A percentile compares a stretch with the other conserved stretches of the same genome.
phyloP scores from a whole-genome alignment of 1,140 invertebrate species.

The Phthorimaea operculella region DNA sequence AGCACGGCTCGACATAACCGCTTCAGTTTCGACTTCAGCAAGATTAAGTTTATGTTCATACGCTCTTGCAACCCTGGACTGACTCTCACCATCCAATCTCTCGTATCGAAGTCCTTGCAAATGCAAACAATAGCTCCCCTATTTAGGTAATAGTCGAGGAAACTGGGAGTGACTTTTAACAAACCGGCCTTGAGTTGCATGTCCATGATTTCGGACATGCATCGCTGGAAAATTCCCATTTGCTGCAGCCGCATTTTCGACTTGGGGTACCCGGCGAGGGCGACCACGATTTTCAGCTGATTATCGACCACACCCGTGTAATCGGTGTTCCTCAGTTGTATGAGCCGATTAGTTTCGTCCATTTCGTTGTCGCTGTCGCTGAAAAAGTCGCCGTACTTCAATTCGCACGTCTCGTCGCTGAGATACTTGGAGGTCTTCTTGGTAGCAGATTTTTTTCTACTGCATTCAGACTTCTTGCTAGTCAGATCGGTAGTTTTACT shows the following conservation, averaged over 20 bases:
- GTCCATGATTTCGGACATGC: slow-evolving; percentile 40
- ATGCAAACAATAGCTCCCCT: slow-evolving; percentile 53
- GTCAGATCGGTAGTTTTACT: slow-evolving; percentile 22
- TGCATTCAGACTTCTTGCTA: slow-evolving; percentile 31
- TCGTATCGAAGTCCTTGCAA: slow-evolving; percentile 45
- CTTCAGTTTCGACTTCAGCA: slow-evolving; percentile 44
- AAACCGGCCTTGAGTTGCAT: slow-evolving; percentile 54
- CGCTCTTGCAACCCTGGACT: slow-evolving; percentile 49
- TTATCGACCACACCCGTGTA: slow-evolving; percentile 48
- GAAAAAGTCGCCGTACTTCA: slow-evolving; percentile 36
- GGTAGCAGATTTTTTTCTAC: slow-evolving; percentile 27
- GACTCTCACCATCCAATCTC: slow-evolving; percentile 49
- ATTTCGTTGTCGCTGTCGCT: slow-evolving; percentile 37
- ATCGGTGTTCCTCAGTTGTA: slow-evolving; percentile 42
- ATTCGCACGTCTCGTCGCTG: slow-evolving; percentile 32
- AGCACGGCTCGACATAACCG: slow-evolving; percentile 42
- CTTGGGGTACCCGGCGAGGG: slow-evolving; percentile 45
- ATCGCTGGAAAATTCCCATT: slow-evolving; percentile 42
- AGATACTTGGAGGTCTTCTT: slow-evolving; percentile 21
- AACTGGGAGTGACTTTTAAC: slow-evolving; percentile 35
- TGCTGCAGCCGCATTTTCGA: slow-evolving; percentile 42
- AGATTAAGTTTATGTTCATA: slow-evolving; percentile 37
- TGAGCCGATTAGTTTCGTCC: slow-evolving; percentile 44
- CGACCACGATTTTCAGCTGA: slow-evolving; percentile 42
- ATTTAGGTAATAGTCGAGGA: slow-evolving; percentile 53